Conservation (phyloP, 2,888 invertebrate genomes). For the Theretra japonica region DNA sequence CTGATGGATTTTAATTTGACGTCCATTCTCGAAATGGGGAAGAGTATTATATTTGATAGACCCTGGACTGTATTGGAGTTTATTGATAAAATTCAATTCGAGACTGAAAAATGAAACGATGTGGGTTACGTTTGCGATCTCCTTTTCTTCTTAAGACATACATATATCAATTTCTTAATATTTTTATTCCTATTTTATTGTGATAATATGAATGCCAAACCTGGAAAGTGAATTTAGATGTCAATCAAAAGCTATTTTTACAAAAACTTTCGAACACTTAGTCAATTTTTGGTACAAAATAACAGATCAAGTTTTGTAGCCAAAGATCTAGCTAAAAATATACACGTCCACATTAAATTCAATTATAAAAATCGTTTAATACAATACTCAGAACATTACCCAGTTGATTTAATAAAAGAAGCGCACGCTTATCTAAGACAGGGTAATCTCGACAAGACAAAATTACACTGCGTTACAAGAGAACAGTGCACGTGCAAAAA, state of each 20-base stretch:
- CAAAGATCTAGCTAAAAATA: background rate
- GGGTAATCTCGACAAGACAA: conserved; percentile 10
- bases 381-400: no score
- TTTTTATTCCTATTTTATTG: no score
- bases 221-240: background rate
- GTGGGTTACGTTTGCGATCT: background rate
- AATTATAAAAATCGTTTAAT: no score
- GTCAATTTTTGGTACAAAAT: background rate
- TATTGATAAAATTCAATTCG: conserved; percentile 20
- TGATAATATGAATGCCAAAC: background rate
- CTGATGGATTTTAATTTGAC: conserved; percentile 46
- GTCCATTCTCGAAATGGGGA: conserved; percentile 23
- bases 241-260: background rate
- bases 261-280: background rate
- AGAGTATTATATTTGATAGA: conserved; percentile 12
- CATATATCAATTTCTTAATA: no score
- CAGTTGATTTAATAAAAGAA: background rate
- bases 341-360: no score
- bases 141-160: no score
- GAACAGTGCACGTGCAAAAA: conserved; percentile 46
- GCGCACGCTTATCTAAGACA: background rate
- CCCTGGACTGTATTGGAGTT: background rate
- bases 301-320: background rate
- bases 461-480: conserved; percentile 61
- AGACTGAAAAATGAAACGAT: background rate